Base-by-base conservation (phyloP, 2,888 invertebrate genomes). In the Harpalus rufipes region DNA sequence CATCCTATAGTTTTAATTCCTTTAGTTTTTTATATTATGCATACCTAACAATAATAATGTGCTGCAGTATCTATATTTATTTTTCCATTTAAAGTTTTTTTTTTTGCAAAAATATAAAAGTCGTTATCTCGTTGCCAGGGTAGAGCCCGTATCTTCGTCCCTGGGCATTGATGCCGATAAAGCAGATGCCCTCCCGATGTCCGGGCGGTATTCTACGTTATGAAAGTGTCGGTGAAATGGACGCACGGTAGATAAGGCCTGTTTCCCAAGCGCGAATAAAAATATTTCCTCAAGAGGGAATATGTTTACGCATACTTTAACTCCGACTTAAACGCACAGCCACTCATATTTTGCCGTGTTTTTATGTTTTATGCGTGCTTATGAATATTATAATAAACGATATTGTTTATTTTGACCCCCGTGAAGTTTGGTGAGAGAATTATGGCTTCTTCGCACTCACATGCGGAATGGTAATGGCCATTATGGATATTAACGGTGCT, bases 281-380 rank as follows among this genome's bases (percentile, higher is more conserved):
- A 78, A 78, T 78, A 78, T 78, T 78, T 78, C 25, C 78, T 58
- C 78, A 41, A 32, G 41, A 58, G 61, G 12, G 44, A 79, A 80
- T 61, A 16, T 80, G 80, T 80, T 80, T 80, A 80, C 80, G 80
- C 61, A 80, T 80, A 80, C 80, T 80, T 80, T 61, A 80, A 80
- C 63, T 80, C 32, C 32, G 25, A n/a, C 32, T 58, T 78, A 58
- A 78, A 78, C 78, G 59, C 78, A n/a, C 39, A 44, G 65, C 74
- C 25, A 32, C 78, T 78, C 78, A 74, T 78, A 78, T 78, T 59
- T 78, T 32, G 56, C 39, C 14, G 16, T 80, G 63, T 80, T 59
- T 80, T 61, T 61, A 61, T 63, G 80, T 80, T 80, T 80, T 61
- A 80, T 80, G 39, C 80, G 63, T 80, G 63, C 80, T 41, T 61